Base-by-base conservation (phyloP, 1,140 invertebrate species). In the Drosophila truncata region DNA sequence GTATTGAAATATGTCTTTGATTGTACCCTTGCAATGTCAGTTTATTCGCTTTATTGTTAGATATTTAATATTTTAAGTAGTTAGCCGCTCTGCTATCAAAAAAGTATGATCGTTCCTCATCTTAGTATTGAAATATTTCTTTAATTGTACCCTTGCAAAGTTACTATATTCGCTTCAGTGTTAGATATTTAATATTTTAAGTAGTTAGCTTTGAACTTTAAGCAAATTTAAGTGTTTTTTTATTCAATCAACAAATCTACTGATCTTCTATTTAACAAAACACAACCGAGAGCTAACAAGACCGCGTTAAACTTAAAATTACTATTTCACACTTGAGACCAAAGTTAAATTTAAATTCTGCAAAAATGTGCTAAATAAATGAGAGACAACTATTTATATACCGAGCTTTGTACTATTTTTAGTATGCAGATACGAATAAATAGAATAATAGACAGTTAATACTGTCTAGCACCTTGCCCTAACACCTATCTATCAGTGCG, bases 391-490 rank as follows among this genome's bases (percentile, higher is more conserved):
- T 65, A 65, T 75, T 75, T 57, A 35, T 39, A 75, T 33, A 52
- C 39, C 23, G 14, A 7, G 25, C 46, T 67, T 67, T 44, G 27
- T 76, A 52, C 73, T 76, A 76, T 65, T 66, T 77, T 77, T 76
- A 66, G 62, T 76, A 59, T 39, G 23, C 46, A 18, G 14, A 59
- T 49, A 42, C 41, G 37, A 74, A 74, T 47, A 37, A 39, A n/a
- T n/a, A n/a, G n/a, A n/a, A n/a, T n/a, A n/a, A n/a, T n/a, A n/a
- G n/a, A n/a, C n/a, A n/a, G n/a, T 69, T 39, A 49, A 69, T 78
- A 69, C 73, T 78, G 74, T 78, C 75, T 78, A 62, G 74, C 75
- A 78, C 75, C 75, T 78, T n/a, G n/a, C n/a, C n/a, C n/a, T n/a
- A n/a, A n/a, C n/a, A n/a, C n/a, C n/a, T n/a, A n/a, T n/a, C n/a